A percentile compares a stretch with the other conserved stretches of the same genome.
These are phyloP conservation scores for Ellobius talpinus DNA, from an alignment of 2,113 vertebrate species.

Conservation along the genomic window DNA sequence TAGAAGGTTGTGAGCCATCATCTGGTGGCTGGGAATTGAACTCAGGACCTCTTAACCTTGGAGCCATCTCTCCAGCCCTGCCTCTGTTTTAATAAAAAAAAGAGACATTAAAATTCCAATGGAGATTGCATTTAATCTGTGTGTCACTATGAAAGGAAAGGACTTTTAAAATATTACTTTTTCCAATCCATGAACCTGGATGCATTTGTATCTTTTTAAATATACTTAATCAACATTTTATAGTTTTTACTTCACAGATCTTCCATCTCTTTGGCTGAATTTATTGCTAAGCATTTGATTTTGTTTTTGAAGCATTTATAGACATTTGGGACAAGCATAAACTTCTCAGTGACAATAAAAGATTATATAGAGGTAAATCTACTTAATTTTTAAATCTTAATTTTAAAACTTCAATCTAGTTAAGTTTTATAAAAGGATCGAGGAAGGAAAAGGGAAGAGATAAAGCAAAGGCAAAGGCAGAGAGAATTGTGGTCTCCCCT, in stretches of 20 bases:
- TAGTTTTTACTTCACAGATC: neutral
- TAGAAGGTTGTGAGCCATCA: too few relatives aligned
- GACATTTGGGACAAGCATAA: neutral
- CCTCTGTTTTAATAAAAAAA: too few relatives aligned
- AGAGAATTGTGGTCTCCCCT: neutral
- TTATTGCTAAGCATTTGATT: neutral
- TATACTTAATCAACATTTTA: neutral
- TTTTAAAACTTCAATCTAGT: too few relatives aligned
- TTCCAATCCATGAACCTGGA: neutral
- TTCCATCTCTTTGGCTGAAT: neutral
- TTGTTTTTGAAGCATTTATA: neutral
- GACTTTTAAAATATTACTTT: neutral
- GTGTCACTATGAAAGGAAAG: neutral
- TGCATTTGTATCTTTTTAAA: neutral
- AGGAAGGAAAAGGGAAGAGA: conserved; percentile 53
- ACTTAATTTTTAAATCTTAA: neutral
- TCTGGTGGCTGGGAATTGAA: too few relatives aligned
- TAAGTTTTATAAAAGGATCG: conserved; percentile 38
- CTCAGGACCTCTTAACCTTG: too few relatives aligned
- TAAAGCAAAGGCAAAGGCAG: neutral
- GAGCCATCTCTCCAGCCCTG: too few relatives aligned
- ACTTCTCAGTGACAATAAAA: conserved; percentile 35
- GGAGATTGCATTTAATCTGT: neutral
- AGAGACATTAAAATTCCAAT: neutral
- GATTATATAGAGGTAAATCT: conserved; percentile 33